Base-by-base conservation (phyloP, 2,113 vertebrate species). In the Rhea americana region DNA sequence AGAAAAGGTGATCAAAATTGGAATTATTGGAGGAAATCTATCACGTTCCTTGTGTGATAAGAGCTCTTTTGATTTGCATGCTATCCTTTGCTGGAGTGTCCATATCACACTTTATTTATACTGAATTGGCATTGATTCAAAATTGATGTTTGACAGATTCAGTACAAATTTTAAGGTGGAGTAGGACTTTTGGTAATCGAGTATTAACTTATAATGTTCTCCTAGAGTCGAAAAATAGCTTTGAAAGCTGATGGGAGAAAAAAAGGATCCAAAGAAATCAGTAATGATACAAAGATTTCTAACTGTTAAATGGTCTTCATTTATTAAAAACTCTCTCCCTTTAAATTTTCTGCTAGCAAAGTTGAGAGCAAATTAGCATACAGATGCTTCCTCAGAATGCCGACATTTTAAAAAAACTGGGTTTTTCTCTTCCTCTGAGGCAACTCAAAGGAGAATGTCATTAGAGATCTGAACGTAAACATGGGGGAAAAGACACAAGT, bases 81-180 rank as follows among this genome's bases (percentile, higher is more conserved):
- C 81, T 86, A 81, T 68, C 83, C 62, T 94, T 93, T 66, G 84
- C 92, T 90, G 58, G 67, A 91, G 71, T 85, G 90, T 90, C 92
- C 88, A 32, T 94, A 94, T 87, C 90, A 87, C 93, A 80, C 93
- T 95, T 94, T 95, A 95, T 95, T 95, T 95, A 93, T 93, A 85
- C 90, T 87, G 93, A 95, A 90, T 74, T 94, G 83, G 81, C 92
- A 93, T 93, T 47, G 88, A 95, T 95, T 96, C 88, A 96, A 84
- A 94, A 94, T 93, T 90, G 91, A 95, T 96, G 93, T 89, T 91
- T 92, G 82, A 93, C 86, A 67, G 89, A 87, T 82, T 63, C 68
- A 74, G 79, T 56, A 20, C 55, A 66, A 71, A 90, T 95, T 90
- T 96, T 95, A 95, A 96, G 93, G 96, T 95, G 86, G 94, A 95